Base-by-base conservation (phyloP, 1,140 invertebrate species). In the Lucilia sericata region DNA sequence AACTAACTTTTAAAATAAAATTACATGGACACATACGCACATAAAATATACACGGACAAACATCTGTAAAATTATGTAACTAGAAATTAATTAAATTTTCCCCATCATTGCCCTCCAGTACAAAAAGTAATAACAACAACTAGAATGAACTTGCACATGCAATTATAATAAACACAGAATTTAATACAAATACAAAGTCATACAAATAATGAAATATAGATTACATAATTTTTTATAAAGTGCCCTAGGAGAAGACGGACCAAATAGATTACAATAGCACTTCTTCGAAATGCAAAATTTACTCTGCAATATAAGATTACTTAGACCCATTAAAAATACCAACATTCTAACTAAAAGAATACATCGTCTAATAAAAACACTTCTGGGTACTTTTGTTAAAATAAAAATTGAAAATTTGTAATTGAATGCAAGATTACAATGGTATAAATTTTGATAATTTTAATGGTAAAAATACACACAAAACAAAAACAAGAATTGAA, bases 21-120 rank as follows among this genome's bases (percentile, higher is more conserved):
- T 7, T 42, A 42, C 42, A 60, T 14, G 5, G 14, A n/a, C 17
- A 60, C 5, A 42, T 5, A 42, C 3, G 3, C 25, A 30, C 25
- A 30, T 30, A 2, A 30, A 30, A 30, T 30, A 30, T 42, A 42
- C 42, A 60, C 55, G 5, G 14, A n/a, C 55, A 60, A 42, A 42
- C 42, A 42, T 3, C 42, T 42, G 42, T 42, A 42, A 42, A 42
- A 42, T 42, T 42, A 10, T n/a, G 55, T 60, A 60, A n/a, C n/a
- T n/a, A 60, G n/a, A 60, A 60, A 60, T 60, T 60, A 60, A 60
- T 60, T 60, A 60, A 60, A 60, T 60, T 60, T 60, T 60, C 17
- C 14, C 55, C 55, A 60, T 60, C 13, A 60, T 60, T 60, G 55
- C 13, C 55, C 55, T 14, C 14, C 42, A 42, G n/a, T 42, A 42